These are phyloP conservation scores for Anas flavirostris DNA, from an alignment of 2,797 vertebrate genomes.

Conservation along the genomic window DNA sequence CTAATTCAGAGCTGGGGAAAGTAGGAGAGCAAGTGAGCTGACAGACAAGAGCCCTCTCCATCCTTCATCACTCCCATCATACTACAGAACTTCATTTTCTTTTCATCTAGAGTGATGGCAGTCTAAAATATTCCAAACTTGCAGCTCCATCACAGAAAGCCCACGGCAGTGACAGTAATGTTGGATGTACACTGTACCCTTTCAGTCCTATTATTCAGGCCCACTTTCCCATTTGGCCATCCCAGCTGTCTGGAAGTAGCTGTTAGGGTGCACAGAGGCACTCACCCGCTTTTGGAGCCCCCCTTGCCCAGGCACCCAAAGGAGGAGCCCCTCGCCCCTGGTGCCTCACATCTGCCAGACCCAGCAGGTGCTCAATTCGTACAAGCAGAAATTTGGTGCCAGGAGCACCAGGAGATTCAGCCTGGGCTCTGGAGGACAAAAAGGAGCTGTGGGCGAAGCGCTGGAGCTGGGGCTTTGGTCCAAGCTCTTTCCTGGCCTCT, in stretches of 20 bases:
- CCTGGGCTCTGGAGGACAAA: neutral
- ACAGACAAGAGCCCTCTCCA: neutral
- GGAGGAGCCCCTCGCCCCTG: neutral
- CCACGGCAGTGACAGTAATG: rapidly evolving
- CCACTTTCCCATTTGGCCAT: neutral
- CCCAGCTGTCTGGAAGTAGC: neutral
- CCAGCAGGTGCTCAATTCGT: neutral
- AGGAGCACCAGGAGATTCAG: neutral
- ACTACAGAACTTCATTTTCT: neutral
- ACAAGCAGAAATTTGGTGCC: neutral
- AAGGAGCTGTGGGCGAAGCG: neutral
- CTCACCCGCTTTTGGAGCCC: neutral
- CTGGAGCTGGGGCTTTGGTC: neutral
- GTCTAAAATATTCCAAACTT: neutral
- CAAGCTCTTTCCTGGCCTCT: neutral
- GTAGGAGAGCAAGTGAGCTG: neutral
- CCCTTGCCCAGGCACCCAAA: neutral
- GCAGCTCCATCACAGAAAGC: neutral
- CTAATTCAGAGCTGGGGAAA: neutral
- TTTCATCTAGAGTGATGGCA: neutral
- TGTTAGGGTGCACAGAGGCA: too few species aligned
- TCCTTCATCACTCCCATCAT: neutral
- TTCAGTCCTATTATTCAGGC: neutral
- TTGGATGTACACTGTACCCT: rapidly evolving
- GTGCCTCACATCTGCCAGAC: neutral